phyloP scores from a whole-genome alignment of 2,888 invertebrate genomes.

The Dinocampus coccinellae region DNA sequence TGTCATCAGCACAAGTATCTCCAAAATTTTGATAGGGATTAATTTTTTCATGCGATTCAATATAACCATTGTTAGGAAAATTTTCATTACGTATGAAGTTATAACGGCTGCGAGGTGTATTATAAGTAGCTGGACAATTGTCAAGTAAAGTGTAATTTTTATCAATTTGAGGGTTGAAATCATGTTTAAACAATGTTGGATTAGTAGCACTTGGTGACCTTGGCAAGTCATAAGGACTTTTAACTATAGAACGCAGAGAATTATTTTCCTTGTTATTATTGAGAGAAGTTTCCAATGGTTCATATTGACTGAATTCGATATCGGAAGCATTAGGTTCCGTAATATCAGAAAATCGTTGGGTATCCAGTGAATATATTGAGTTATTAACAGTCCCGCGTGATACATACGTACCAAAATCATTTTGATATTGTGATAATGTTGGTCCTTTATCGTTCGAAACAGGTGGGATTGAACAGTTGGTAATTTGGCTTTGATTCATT shows the following conservation, averaged over 20 bases:
- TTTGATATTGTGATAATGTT: conserved; percentile 53
- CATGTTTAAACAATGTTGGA: conserved; percentile 46
- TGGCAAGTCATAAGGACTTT: conserved; percentile 57
- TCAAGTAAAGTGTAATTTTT: conserved; percentile 52
- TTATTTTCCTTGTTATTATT: conserved; percentile 48
- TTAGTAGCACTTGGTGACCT: conserved; percentile 46
- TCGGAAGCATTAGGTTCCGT: conserved; percentile 49
- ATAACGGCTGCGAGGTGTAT: conserved; percentile 63
- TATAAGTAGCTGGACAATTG: conserved; percentile 56
- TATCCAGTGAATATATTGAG: conserved; percentile 31
- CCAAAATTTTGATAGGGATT: conserved; percentile 47
- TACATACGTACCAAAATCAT: conserved; percentile 54
- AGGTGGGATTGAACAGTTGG: conserved; percentile 37
- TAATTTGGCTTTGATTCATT: conserved; percentile 43
- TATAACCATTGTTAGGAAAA: conserved; percentile 59
- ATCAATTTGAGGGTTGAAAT: conserved; percentile 45
- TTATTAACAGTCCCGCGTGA: conserved; percentile 46
- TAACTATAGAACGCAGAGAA: conserved; percentile 36
- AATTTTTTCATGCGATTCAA: conserved; percentile 55
- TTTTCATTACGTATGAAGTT: conserved; percentile 48
- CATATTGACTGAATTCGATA: conserved; percentile 51
- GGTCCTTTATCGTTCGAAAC: conserved; percentile 45
- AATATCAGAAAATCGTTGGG: conserved; percentile 41
- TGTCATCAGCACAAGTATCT: conserved; percentile 54
- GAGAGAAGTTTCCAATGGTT: conserved; percentile 47